phyloP scores from a whole-genome alignment of 64 coral and sea anemone species.

The Actinia tenebrosa region DNA sequence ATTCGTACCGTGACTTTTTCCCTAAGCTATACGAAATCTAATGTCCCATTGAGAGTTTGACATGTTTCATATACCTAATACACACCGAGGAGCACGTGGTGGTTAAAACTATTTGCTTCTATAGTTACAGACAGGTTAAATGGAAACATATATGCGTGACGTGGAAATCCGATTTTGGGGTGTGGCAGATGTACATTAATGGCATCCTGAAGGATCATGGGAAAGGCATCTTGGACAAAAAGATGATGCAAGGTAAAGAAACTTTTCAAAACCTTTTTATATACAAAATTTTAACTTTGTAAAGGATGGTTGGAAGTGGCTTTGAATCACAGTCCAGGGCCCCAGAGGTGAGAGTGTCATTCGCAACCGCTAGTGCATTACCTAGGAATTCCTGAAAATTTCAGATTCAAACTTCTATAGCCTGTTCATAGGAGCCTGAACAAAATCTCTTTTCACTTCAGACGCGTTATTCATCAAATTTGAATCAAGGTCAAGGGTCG shows the following conservation, averaged over 20 bases:
- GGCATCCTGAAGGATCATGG: neutral
- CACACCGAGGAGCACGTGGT: too few relatives aligned
- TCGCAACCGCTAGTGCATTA: too few relatives aligned
- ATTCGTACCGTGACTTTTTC: too few relatives aligned
- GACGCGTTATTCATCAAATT: neutral
- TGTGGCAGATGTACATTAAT: neutral
- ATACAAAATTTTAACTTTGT: neutral
- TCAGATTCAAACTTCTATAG: too few relatives aligned
- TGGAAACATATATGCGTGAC: neutral
- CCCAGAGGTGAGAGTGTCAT: too few relatives aligned
- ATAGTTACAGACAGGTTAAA: neutral
- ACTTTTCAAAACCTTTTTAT: neutral
- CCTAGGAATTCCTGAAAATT: too few relatives aligned
- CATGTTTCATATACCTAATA: too few relatives aligned
- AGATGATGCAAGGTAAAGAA: neutral
- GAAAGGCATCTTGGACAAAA: neutral
- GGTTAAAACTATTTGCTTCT: neutral
- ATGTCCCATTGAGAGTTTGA: too few relatives aligned
- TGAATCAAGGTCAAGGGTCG: neutral
- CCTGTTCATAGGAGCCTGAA: too few relatives aligned
- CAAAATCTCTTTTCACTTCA: neutral
- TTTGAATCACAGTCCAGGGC: too few relatives aligned
- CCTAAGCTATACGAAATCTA: too few relatives aligned
- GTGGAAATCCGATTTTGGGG: neutral
- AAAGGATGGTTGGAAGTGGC: neutral